Evolutionary conservation across 2,797 vertebrate species (phyloP).

Genomic region (Percopsis omiscomaycus): DNA sequence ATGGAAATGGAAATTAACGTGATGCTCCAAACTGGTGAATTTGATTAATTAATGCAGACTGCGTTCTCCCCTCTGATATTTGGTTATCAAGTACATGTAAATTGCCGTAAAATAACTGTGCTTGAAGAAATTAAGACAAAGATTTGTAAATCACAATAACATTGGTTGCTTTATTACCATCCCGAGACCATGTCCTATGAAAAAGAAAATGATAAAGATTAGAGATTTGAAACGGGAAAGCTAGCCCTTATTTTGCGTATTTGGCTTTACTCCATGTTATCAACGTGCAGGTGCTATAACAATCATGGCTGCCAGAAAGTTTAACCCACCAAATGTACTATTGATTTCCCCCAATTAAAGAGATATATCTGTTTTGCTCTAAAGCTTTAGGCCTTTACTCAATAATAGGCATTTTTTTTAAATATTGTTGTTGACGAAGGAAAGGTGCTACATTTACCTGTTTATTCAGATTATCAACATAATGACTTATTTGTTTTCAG

Average conservation of each 20-base stretch:
- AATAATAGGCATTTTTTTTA: slow-evolving; percentile 23
- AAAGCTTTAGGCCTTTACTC: slow-evolving; percentile 22
- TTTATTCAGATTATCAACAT: slow-evolving; percentile 24
- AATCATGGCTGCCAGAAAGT: slow-evolving; percentile 8
- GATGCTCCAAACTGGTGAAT: slow-evolving; percentile 16
- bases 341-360: slow-evolving; percentile 14
- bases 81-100: slow-evolving; percentile 28
- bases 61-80: slow-evolving; percentile 24
- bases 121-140: slow-evolving; percentile 33
- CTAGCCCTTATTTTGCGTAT: slow-evolving; percentile 15
- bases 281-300: slow-evolving; percentile 12
- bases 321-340: slow-evolving; percentile 20
- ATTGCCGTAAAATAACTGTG: slow-evolving; percentile 38
- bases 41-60: slow-evolving; percentile 23
- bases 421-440: slow-evolving; percentile 23
- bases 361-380: slow-evolving; percentile 20
- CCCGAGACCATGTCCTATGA: slow-evolving; percentile 2
- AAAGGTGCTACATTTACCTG: slow-evolving; percentile 1
- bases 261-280: slow-evolving; percentile 1
- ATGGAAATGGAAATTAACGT: slow-evolving; percentile 22
- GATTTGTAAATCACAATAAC: slow-evolving; percentile 31
- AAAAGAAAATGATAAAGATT: slow-evolving; percentile 9
- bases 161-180: slow-evolving; percentile 49
- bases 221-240: slow-evolving; percentile 21
- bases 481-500: slow-evolving; percentile 15